Base-by-base conservation (phyloP, 2,888 invertebrate genomes). In the Julus scanicus region DNA sequence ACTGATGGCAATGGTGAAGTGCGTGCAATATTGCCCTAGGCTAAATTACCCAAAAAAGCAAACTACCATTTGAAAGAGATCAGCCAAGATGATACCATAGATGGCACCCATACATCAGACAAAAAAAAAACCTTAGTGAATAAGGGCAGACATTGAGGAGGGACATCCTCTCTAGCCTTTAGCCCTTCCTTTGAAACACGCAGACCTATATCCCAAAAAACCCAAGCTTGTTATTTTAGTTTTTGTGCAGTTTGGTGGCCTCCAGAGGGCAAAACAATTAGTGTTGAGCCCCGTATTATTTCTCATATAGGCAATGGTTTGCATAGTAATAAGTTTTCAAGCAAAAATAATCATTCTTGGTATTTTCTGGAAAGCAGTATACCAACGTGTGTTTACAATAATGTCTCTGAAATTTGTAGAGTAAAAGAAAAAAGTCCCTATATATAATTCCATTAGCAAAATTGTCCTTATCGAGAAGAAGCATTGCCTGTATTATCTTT, bases 361-460 rank as follows among this genome's bases (percentile, higher is more conserved):
- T 20, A 5, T 63, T 20, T 57, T 57, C n/a, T 9, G 6, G 20
- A 63, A 20, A 20, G 63, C 29, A 29, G 2, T 29, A 29, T n/a
- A 1, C 29, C 71, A n/a, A 15, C 6, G 63, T 6, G n/a, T 29
- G 29, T 71, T 71, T 11, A 29, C 71, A 29, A n/a, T 71, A 71
- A 71, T 29, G 71, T 29, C 29, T 29, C 71, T 29, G 71, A 37
- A 9, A 29, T 11, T 29, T 29, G 71, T 13, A 71, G 29, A 71
- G 71, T 71, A 11, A 71, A 71, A 53, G 53, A 53, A 71, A 29
- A 29, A 71, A 71, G 71, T 71, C 71, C 71, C 71, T 71, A 71
- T 71, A 71, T 29, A 71, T 71, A 71, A 71, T 71, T 71, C 71
- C 71, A 71, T 71, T 71, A 71, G 71, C 71, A n/a, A 71, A 71